These are phyloP conservation scores for Seira sanloemensis DNA, from an alignment of 2,888 invertebrate species.

Conservation along the genomic window DNA sequence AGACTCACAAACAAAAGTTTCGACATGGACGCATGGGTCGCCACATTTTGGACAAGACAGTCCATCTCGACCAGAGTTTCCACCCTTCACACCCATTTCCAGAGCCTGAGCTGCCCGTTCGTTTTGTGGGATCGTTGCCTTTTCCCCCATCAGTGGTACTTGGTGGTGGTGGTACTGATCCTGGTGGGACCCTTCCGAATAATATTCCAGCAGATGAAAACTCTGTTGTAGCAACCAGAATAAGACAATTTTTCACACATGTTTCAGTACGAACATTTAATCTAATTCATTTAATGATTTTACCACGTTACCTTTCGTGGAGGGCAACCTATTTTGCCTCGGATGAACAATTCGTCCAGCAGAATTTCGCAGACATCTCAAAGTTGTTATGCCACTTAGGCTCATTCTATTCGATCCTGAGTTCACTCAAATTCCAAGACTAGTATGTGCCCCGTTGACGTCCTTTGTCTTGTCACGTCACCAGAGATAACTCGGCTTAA, in stretches of 20 bases:
- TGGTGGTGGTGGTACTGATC: slow-evolving; percentile 64
- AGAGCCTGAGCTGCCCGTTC: slow-evolving; percentile 29
- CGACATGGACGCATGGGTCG: slow-evolving; percentile 97
- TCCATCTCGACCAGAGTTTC: slow-evolving; percentile 78
- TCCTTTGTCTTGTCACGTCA: background rate
- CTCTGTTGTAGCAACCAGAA: no score
- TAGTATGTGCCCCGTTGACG: background rate
- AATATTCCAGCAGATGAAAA: slow-evolving; percentile 62
- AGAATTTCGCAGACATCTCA: slow-evolving; percentile 65
- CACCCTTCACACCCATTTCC: slow-evolving; percentile 65
- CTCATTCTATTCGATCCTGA: slow-evolving; percentile 47
- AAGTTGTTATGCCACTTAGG: slow-evolving; percentile 62
- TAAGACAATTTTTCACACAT: no score
- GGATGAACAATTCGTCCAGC: slow-evolving; percentile 63
- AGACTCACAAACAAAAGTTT: slow-evolving; percentile 93
- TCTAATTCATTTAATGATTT: background rate
- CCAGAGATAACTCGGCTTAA: background rate
- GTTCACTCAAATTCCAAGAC: background rate
- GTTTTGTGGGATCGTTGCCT: slow-evolving; percentile 51
- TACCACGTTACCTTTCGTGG: slow-evolving; percentile 41
- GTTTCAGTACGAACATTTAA: no score
- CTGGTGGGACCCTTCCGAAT: slow-evolving; percentile 68
- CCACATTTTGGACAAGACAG: slow-evolving; percentile 97
- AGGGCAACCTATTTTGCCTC: slow-evolving; percentile 51
- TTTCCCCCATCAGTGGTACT: slow-evolving; percentile 62